These are phyloP conservation scores for Thryonomys swinderianus DNA, from an alignment of 2,113 vertebrate genomes.

Conservation along the genomic window DNA sequence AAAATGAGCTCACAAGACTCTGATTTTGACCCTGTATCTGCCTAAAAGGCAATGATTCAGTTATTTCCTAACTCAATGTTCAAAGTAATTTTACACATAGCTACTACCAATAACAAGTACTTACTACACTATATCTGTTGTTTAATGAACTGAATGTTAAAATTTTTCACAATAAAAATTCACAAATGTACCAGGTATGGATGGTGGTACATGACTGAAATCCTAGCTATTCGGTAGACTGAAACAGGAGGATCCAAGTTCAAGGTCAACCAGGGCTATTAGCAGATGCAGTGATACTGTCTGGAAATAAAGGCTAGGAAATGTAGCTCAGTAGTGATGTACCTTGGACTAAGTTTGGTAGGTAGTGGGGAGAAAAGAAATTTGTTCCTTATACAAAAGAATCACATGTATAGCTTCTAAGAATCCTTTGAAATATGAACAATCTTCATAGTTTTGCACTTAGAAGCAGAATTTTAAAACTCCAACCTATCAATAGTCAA, in stretches of 20 bases:
- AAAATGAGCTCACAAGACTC: not conserved
- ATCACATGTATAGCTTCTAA: not conserved
- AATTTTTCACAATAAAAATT: not conserved
- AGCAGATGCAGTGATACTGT: not conserved
- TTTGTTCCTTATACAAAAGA: not conserved
- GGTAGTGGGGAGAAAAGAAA: not conserved
- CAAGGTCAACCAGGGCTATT: not conserved
- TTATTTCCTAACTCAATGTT: not conserved
- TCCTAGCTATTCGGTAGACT: not conserved
- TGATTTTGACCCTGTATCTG: not conserved
- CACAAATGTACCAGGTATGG: not conserved
- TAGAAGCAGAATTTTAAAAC: not conserved
- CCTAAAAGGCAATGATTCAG: not conserved
- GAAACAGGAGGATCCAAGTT: not conserved
- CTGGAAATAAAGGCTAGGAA: not conserved
- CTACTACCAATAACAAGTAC: not conserved
- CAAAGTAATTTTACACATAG: not conserved
- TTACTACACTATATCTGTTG: no score
- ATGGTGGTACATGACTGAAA: not conserved
- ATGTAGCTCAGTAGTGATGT: not conserved
- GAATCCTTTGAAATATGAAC: not conserved
- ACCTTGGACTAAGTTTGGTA: not conserved
- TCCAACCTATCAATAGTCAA: not conserved
- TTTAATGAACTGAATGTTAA: not conserved
- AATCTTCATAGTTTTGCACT: not conserved